Evolutionary conservation across 2,888 invertebrate genomes (phyloP).

Genomic region (Xylota sylvarum): DNA sequence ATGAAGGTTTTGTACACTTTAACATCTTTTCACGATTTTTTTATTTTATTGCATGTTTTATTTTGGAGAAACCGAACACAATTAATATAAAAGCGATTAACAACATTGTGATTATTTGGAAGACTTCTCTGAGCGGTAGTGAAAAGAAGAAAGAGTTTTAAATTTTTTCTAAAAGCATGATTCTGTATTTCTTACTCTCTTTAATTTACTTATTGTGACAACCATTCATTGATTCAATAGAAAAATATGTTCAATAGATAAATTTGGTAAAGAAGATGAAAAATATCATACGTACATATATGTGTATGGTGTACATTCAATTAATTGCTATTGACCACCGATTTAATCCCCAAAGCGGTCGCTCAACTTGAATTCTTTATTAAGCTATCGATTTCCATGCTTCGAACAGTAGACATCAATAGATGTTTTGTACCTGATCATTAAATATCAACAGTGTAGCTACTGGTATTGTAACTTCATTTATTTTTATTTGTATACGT

Average conservation of each 20-base stretch:
- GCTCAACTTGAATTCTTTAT: constrained; percentile 58
- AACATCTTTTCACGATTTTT: constrained; percentile 7
- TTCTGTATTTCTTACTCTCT: constrained; percentile 46
- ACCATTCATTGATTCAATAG: constrained; percentile 10
- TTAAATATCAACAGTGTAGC: constrained; percentile 33
- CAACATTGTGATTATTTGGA: constrained; percentile 17
- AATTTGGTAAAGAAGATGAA: constrained; percentile 28
- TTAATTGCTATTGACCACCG: constrained; percentile 61
- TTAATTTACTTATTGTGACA: constrained; percentile 41
- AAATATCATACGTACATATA: background rate
- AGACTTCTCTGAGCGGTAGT: background rate
- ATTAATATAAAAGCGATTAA: constrained; percentile 35
- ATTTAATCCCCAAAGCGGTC: constrained; percentile 60
- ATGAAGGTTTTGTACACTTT: background rate
- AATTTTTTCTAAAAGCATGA: constrained; percentile 33
- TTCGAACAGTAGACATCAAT: constrained; percentile 7
- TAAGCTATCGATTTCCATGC: constrained; percentile 36
- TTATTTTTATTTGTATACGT: constrained; percentile 10
- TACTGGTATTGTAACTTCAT: constrained; percentile 45
- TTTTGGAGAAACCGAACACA: constrained; percentile 39
- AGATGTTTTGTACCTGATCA: constrained; percentile 44
- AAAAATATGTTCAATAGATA: constrained; percentile 35
- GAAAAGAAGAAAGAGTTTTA: constrained; percentile 24
- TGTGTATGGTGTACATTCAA: constrained; percentile 34
- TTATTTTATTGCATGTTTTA: constrained; percentile 17